These are phyloP conservation scores for Anabas testudineus DNA, from an alignment of 2,797 vertebrate genomes.

Conservation along the genomic window DNA sequence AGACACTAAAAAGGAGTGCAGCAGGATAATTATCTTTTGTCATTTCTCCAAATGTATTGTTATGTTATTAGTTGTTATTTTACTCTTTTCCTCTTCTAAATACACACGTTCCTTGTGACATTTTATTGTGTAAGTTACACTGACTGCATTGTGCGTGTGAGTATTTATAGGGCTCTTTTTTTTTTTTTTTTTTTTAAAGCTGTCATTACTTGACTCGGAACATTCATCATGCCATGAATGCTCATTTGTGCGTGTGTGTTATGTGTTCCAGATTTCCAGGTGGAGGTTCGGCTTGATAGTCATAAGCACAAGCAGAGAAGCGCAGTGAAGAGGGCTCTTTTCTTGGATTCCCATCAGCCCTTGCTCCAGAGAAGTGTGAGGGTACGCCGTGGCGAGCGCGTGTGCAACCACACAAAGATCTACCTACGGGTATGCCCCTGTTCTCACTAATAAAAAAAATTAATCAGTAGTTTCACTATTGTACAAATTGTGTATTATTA, in stretches of 20 bases:
- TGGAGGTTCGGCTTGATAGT: constrained; percentile 91
- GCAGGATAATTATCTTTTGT: constrained; percentile 30
- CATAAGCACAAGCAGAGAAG: constrained; percentile 90
- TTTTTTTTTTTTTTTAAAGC: constrained; percentile 48
- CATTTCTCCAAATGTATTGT: constrained; percentile 26
- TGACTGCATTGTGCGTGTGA: constrained; percentile 51
- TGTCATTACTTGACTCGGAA: constrained; percentile 48
- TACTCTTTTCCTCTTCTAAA: constrained; percentile 41
- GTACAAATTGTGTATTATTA: neutral
- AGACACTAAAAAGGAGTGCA: constrained; percentile 30
- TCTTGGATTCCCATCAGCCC: constrained; percentile 87
- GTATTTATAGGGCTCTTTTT: constrained; percentile 38
- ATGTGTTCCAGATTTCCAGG: constrained; percentile 86
- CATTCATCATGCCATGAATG: constrained; percentile 63
- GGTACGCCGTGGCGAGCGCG: constrained; percentile 80
- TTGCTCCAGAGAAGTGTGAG: constrained; percentile 77
- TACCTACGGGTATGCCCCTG: constrained; percentile 86
- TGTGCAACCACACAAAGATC: constrained; percentile 88
- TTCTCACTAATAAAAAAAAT: no score
- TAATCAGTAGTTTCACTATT: neutral
- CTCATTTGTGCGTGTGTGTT: constrained; percentile 55
- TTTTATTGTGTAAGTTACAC: constrained; percentile 44
- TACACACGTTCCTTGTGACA: constrained; percentile 24
- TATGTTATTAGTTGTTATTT: constrained; percentile 54
- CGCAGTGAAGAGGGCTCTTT: constrained; percentile 87